Conservation (phyloP, 2,113 vertebrate species). For the Boleophthalmus pectinirostris region DNA sequence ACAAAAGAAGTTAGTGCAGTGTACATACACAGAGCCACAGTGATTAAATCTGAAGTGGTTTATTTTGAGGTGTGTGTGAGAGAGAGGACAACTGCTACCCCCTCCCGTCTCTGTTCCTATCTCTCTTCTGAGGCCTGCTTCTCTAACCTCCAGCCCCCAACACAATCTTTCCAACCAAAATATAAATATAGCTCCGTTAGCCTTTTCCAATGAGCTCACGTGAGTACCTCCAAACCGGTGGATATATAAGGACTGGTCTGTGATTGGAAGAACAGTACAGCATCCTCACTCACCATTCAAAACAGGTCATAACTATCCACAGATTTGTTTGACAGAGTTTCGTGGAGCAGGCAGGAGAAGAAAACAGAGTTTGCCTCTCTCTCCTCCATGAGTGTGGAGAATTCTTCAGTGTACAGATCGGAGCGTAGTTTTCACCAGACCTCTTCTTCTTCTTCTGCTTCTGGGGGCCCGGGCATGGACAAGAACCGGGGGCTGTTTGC, state of each 20-base stretch:
- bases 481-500: constrained; percentile 85
- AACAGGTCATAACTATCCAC: background rate
- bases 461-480: constrained; percentile 87
- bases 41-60: constrained; percentile 39
- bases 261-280: background rate
- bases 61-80: constrained; percentile 69
- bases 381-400: constrained; percentile 78
- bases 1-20: constrained; percentile 15
- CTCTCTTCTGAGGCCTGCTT: constrained; percentile 18
- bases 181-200: constrained; percentile 79
- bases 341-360: background rate
- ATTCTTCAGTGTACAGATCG: constrained; percentile 84
- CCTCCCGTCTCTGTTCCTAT: constrained; percentile 16
- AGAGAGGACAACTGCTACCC: constrained; percentile 72
- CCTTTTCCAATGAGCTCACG: constrained; percentile 60
- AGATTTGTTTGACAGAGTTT: background rate
- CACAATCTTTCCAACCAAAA: constrained; percentile 44
- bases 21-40: background rate
- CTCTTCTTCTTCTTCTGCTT: constrained; percentile 74
- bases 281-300: background rate
- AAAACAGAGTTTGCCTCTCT: constrained; percentile 22
- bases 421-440: constrained; percentile 84
- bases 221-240: constrained; percentile 38
- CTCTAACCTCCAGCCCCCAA: constrained; percentile 57
- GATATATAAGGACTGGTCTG: constrained; percentile 54